Percentiles rank a stretch among this genome's conserved stretches.
Evolutionary conservation across 2,888 invertebrate genomes (phyloP).

Genomic region (Drosophila glabriapex): DNA sequence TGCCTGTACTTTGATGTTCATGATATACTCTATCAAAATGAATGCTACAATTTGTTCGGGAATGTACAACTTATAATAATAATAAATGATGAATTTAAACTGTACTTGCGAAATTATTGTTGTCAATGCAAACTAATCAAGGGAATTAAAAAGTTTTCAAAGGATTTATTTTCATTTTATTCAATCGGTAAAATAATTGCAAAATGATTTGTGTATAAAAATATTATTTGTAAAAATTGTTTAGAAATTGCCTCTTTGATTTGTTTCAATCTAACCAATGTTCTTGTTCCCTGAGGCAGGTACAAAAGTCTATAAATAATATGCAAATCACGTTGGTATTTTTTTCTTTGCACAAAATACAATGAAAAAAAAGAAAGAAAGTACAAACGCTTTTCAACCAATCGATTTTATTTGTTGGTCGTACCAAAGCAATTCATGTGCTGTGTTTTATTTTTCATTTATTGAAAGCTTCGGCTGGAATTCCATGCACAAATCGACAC

Average conservation of each 20-base stretch:
- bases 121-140: not conserved
- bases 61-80: not conserved
- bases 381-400: conserved; percentile 28
- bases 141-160: not conserved
- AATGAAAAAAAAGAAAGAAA: conserved; percentile 1
- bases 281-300: conserved; percentile 10
- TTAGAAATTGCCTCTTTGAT: conserved; percentile 1
- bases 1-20: not conserved
- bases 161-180: not conserved
- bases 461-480: conserved; percentile 32
- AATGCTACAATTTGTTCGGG: not conserved
- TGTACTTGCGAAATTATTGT: not conserved
- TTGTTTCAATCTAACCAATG: conserved; percentile 1
- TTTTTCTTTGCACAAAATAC: conserved; percentile 12
- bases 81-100: not conserved
- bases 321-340: conserved; percentile 74
- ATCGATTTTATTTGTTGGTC: conserved; percentile 64
- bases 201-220: conserved; percentile 1
- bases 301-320: conserved; percentile 60
- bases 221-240: not conserved
- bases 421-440: conserved; percentile 48
- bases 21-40: not conserved
- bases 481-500: conserved; percentile 16
- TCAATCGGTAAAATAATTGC: not conserved
- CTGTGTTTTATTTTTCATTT: conserved; percentile 36